Evolutionary conservation across 2,888 invertebrate genomes (phyloP).

Genomic region (Heliconius ethilla): DNA sequence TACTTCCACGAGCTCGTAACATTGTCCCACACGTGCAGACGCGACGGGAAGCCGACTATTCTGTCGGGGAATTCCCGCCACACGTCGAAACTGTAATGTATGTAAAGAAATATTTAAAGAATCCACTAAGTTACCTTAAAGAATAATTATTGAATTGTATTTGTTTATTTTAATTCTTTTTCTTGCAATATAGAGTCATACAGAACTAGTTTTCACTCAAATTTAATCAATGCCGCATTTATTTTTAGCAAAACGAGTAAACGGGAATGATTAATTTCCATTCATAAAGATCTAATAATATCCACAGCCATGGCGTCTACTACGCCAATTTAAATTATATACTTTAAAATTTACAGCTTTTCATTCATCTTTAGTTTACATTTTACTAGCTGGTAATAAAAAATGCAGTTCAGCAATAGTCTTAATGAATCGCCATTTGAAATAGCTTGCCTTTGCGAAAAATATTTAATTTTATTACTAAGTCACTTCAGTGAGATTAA

Average conservation of each 20-base stretch:
- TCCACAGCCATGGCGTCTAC: too few relatives aligned
- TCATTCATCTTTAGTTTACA: background rate
- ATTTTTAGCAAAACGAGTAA: too few relatives aligned
- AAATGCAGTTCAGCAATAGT: constrained; percentile 12
- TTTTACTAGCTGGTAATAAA: constrained; percentile 2
- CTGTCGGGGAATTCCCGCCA: constrained; percentile 98
- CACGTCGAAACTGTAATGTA: constrained; percentile 85
- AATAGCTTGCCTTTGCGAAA: constrained; percentile 5
- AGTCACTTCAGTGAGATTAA: background rate
- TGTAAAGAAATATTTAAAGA: background rate
- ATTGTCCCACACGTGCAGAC: constrained; percentile 97
- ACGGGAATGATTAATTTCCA: too few relatives aligned
- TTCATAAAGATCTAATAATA: too few relatives aligned
- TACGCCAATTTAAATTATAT: too few relatives aligned
- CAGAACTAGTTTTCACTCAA: too few relatives aligned
- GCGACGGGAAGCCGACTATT: constrained; percentile 97
- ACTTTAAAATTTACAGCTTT: background rate
- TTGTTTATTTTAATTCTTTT: background rate
- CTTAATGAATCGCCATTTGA: constrained; percentile 17
- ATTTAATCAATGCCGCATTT: too few relatives aligned
- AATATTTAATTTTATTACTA: constrained; percentile 10
- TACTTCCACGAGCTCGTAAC: constrained; percentile 92
- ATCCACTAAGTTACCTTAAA: background rate
- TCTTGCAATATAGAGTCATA: background rate
- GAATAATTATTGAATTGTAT: background rate